Evolutionary conservation across 2,888 invertebrate species (phyloP).

Genomic region (Erebia palarica): DNA sequence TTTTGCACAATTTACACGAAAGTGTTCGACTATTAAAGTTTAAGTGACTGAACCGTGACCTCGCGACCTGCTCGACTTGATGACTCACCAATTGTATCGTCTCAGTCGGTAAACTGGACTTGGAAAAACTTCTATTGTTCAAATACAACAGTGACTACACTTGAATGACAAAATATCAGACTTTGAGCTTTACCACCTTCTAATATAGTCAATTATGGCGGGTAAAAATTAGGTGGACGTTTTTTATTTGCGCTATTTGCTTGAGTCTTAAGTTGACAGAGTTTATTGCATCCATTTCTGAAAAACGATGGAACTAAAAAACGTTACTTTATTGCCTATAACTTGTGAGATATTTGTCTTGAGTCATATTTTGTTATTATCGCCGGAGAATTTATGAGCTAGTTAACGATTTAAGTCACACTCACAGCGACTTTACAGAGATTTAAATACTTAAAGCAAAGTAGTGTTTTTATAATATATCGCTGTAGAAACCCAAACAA

Average conservation of each 20-base stretch:
- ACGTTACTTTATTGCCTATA: constrained; percentile 15
- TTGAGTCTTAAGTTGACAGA: constrained; percentile 18
- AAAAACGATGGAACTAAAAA: constrained; percentile 21
- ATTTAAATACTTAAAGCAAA: background rate
- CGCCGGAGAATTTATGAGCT: constrained; percentile 5
- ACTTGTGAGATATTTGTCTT: constrained; percentile 4
- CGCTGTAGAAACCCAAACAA: background rate
- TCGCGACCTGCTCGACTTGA: constrained; percentile 57
- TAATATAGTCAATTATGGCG: background rate
- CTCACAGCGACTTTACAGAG: background rate
- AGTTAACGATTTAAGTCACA: background rate
- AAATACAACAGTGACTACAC: constrained; percentile 23
- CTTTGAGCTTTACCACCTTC: constrained; percentile 1
- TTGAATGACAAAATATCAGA: constrained; percentile 14
- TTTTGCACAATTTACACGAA: constrained; percentile 31
- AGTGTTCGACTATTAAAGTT: constrained; percentile 37
- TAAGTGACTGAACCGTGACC: constrained; percentile 64
- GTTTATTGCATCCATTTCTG: constrained; percentile 10
- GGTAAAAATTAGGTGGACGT: background rate
- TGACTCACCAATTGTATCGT: constrained; percentile 71
- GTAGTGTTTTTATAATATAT: background rate
- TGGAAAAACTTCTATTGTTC: constrained; percentile 67
- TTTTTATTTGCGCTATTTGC: constrained; percentile 6
- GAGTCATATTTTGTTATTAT: constrained; percentile 19
- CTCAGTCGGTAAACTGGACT: constrained; percentile 60